Conservation (phyloP, 2,888 invertebrate genomes). For the Aspidiotus rigidus region DNA sequence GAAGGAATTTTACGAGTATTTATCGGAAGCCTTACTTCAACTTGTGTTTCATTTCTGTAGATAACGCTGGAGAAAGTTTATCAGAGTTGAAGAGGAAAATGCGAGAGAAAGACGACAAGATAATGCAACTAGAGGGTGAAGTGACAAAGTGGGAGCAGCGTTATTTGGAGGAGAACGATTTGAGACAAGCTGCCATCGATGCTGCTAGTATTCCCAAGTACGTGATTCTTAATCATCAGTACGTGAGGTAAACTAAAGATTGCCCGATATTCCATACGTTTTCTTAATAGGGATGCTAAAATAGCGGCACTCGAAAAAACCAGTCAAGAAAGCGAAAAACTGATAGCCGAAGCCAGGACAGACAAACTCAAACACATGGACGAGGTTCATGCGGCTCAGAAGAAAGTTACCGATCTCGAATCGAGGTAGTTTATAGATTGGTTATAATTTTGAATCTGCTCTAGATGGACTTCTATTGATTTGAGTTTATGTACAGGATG, state of each 20-base stretch:
- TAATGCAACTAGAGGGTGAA: constrained; percentile 66
- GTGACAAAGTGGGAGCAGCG: constrained; percentile 79
- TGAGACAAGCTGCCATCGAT: constrained; percentile 70
- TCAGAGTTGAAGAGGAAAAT: constrained; percentile 55
- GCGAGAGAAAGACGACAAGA: constrained; percentile 60
- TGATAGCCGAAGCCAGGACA: constrained; percentile 74
- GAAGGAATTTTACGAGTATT: neutral
- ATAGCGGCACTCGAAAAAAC: constrained; percentile 75
- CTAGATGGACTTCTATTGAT: neutral
- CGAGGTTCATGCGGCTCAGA: constrained; percentile 74
- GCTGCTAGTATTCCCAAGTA: constrained; percentile 66
- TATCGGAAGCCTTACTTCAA: no score
- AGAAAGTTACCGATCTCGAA: constrained; percentile 75
- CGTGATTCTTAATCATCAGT: constrained; percentile 37
- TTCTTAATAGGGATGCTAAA: constrained; percentile 59
- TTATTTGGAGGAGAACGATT: constrained; percentile 69
- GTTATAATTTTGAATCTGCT: no score
- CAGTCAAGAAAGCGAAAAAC: constrained; percentile 70
- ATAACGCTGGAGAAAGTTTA: constrained; percentile 39
- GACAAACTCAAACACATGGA: constrained; percentile 84
- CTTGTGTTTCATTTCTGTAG: constrained; percentile 24
- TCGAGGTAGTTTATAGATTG: constrained; percentile 52
- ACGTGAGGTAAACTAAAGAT: no score
- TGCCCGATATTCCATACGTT: no score
- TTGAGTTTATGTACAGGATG: constrained; percentile 47